phyloP scores from a whole-genome alignment of 2,113 vertebrate species.

The Emydocephalus ijimae region DNA sequence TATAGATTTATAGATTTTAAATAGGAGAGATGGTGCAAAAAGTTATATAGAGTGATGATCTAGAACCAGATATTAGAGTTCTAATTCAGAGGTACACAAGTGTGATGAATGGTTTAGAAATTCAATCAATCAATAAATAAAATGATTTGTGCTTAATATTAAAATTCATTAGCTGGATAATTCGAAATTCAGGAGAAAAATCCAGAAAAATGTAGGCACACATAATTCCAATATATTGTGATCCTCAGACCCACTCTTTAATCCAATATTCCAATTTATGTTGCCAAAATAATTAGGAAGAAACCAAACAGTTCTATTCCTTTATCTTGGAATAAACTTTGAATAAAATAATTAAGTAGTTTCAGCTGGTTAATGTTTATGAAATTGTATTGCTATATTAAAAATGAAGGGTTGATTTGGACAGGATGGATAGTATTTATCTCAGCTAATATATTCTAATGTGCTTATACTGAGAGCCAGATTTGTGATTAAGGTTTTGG shows the following conservation, averaged over 20 bases:
- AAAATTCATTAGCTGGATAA: background rate
- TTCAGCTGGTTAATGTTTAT: conserved; percentile 9
- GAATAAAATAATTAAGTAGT: conserved; percentile 29
- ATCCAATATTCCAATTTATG: background rate
- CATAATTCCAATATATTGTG: background rate
- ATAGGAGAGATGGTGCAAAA: background rate
- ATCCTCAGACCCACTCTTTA: background rate
- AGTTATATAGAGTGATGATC: background rate
- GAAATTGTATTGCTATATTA: background rate
- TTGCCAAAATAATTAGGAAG: background rate
- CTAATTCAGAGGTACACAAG: background rate
- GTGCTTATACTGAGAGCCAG: background rate
- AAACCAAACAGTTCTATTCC: background rate
- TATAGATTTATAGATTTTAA: background rate
- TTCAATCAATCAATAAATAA: too few species aligned
- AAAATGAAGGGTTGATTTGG: conserved; percentile 14
- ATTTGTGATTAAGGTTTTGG: conserved; percentile 10
- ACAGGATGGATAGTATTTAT: conserved; percentile 42
- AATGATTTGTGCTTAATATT: background rate
- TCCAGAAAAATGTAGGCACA: background rate
- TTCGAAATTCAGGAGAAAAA: background rate
- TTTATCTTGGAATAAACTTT: conserved; percentile 28
- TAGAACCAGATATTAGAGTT: background rate
- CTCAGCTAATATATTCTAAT: conserved; percentile 49
- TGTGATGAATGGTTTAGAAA: too few species aligned